Conservation (phyloP, 2,797 vertebrate genomes). For the Leptatherina wallacei region DNA sequence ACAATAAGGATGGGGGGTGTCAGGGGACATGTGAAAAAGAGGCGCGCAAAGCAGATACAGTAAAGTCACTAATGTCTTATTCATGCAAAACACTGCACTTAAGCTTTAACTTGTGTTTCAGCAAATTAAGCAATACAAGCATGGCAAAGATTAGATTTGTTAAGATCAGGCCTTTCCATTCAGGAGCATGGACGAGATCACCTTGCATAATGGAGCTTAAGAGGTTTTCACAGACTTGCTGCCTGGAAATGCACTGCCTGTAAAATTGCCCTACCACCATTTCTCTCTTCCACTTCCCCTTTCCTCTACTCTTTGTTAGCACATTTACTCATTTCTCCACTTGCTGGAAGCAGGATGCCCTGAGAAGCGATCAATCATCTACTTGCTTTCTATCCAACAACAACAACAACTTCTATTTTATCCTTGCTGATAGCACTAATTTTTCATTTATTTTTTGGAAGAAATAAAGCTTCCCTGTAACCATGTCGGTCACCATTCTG, state of each 20-base stretch:
- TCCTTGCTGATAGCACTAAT: background rate
- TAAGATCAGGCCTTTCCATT: conserved; percentile 48
- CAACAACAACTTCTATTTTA: background rate
- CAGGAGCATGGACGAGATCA: conserved; percentile 41
- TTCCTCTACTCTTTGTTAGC: conserved; percentile 5
- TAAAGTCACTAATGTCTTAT: conserved; percentile 25
- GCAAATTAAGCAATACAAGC: conserved; percentile 36
- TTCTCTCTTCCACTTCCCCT: conserved; percentile 3
- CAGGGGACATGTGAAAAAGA: background rate
- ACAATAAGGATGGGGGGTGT: background rate
- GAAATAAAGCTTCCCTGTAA: background rate
- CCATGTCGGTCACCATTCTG: background rate
- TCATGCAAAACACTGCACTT: conserved; percentile 17
- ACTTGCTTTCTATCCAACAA: conserved; percentile 1
- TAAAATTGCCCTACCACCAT: background rate
- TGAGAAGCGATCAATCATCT: conserved; percentile 1
- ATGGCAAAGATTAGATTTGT: conserved; percentile 52
- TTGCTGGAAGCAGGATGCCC: background rate
- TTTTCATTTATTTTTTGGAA: background rate
- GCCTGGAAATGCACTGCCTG: conserved; percentile 66
- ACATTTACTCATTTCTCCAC: background rate
- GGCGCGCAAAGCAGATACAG: background rate
- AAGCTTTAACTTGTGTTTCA: conserved; percentile 36
- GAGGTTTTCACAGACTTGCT: conserved; percentile 56
- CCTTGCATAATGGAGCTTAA: conserved; percentile 65